Percentiles rank a stretch among this genome's conserved stretches.
phyloP scores from a whole-genome alignment of 2,113 vertebrate species.

The Limnothrissa miodon region DNA sequence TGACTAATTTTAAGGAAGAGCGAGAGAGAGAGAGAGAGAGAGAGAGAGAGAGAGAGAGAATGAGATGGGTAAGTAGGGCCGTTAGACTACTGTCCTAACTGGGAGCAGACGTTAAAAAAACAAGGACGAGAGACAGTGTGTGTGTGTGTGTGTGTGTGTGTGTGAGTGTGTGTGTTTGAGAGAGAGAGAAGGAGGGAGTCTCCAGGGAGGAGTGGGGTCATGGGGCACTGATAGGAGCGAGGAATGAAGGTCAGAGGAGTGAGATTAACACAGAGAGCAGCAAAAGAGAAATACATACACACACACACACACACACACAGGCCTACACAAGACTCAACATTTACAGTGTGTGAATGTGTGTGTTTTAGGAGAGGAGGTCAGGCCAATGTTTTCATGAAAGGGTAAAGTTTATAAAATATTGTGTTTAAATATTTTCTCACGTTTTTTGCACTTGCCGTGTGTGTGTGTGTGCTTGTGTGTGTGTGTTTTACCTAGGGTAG shows the following conservation, averaged over 20 bases:
- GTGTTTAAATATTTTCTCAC: background rate
- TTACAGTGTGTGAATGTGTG: constrained; percentile 37
- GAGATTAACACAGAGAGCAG: constrained; percentile 45
- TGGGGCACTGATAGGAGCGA: constrained; percentile 65
- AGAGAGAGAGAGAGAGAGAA: background rate
- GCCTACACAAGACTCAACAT: constrained; percentile 13
- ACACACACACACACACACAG: background rate
- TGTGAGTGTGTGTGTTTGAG: background rate
- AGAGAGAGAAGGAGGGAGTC: constrained; percentile 62
- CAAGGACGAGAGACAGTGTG: background rate
- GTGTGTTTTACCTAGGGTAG: constrained; percentile 41
- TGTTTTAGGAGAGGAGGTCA: background rate
- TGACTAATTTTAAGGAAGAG: too few species aligned
- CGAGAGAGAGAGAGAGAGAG: constrained; percentile 39
- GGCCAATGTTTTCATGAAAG: background rate
- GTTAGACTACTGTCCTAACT: background rate
- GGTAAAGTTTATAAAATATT: constrained; percentile 26
- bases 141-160: background rate
- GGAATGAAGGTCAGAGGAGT: constrained; percentile 69
- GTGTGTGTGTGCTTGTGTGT: constrained; percentile 41
- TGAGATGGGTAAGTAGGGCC: background rate
- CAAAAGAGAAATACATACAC: constrained; percentile 2
- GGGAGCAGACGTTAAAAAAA: background rate
- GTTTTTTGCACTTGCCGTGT: background rate
- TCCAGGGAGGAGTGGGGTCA: constrained; percentile 68